phyloP scores from a whole-genome alignment of 2,888 invertebrate species.

The Ochropleura leucogaster region DNA sequence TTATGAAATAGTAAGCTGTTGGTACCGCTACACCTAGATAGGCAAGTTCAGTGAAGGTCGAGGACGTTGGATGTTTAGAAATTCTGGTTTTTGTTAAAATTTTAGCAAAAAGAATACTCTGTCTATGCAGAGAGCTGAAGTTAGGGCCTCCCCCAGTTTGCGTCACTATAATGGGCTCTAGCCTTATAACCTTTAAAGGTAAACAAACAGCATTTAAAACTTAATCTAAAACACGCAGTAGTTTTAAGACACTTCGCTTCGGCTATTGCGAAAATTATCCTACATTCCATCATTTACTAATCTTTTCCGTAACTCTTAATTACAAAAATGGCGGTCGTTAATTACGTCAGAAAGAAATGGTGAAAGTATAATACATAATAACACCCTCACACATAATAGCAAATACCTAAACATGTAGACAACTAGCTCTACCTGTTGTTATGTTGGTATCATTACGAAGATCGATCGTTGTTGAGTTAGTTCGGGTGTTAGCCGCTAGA shows the following conservation, averaged over 20 bases:
- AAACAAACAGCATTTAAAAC: background rate
- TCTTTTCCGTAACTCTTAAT: background rate
- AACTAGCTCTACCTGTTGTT: slow-evolving; percentile 62
- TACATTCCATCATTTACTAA: background rate
- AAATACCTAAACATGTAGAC: background rate
- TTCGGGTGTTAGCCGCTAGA: slow-evolving; percentile 49
- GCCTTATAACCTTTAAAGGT: background rate
- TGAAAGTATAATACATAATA: slow-evolving; percentile 44
- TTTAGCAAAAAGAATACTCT: background rate
- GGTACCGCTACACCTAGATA: background rate
- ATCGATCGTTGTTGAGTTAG: slow-evolving; percentile 19
- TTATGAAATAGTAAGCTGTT: slow-evolving; percentile 17
- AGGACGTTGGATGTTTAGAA: slow-evolving; percentile 17
- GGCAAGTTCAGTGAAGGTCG: slow-evolving; percentile 22
- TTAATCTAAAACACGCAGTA: background rate
- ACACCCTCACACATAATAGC: slow-evolving; percentile 7
- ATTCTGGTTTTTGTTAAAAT: slow-evolving; percentile 3
- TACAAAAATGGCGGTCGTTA: background rate
- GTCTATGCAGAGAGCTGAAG: background rate
- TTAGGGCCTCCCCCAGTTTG: background rate
- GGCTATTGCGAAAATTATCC: background rate
- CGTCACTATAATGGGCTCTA: background rate
- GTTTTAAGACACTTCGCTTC: background rate
- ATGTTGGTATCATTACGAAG: slow-evolving; percentile 24
- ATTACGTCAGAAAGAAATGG: slow-evolving; percentile 19